Percentiles rank a stretch among this genome's conserved stretches.
Conservation (phyloP, 2,888 invertebrate genomes). For the Anoncus sp. region DNA sequence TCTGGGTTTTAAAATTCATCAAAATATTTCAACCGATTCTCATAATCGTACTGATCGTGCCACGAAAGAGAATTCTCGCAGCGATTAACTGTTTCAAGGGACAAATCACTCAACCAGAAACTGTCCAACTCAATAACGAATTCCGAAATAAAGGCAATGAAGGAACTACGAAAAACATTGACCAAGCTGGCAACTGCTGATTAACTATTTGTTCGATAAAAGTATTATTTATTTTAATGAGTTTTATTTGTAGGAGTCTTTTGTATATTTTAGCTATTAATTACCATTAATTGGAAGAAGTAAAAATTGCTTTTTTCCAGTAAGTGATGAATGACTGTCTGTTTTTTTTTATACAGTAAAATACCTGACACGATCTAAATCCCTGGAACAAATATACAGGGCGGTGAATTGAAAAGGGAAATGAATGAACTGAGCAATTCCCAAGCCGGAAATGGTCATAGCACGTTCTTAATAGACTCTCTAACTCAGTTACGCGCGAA, state of each 20-base stretch:
- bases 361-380: conserved; percentile 21
- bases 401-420: conserved; percentile 64
- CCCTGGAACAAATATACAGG: conserved; percentile 15
- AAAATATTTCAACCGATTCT: conserved; percentile 75
- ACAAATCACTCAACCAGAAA: conserved; percentile 5
- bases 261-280: conserved; percentile 16
- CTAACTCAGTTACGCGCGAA: conserved; percentile 73
- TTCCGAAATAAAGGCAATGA: neutral
- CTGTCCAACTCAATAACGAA: conserved; percentile 11
- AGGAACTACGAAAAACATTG: conserved; percentile 2
- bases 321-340: neutral
- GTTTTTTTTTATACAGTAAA: conserved; percentile 3
- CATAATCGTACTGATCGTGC: conserved; percentile 74
- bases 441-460: conserved; percentile 72
- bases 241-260: neutral
- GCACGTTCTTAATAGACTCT: conserved; percentile 72
- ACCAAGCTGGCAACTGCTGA: conserved; percentile 7
- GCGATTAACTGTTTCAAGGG: conserved; percentile 49
- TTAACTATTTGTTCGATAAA: neutral
- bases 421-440: conserved; percentile 73
- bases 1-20: conserved; percentile 77
- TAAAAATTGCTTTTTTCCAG: conserved; percentile 10
- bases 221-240: neutral
- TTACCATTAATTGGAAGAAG: neutral
- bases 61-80: conserved; percentile 65